Evolutionary conservation across 1,140 invertebrate genomes (phyloP), one percentile per base, ranked within the genome.

Genomic region (Proctacanthus coquilletti): DNA sequence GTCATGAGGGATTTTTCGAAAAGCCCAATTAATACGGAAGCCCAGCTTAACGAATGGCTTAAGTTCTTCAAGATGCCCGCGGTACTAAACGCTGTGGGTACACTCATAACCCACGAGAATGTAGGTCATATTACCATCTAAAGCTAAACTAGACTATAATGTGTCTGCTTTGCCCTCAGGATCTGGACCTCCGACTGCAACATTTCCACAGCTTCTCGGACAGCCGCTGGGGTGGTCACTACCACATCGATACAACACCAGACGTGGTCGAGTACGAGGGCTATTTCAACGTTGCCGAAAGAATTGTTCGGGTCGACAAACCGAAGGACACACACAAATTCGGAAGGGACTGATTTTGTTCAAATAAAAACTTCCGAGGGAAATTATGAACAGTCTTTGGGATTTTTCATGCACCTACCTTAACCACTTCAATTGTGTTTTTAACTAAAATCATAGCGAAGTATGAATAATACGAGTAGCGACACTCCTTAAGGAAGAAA

Each of bases 181-280:
- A 77, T 35, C 60, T 92, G 44, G 86, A 95, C 65, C 67, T 96
- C 18, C 68, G 91, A 47, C 70, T 92, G 20, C 88, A 95, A 60
- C 91, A 97, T 65, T 95, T 94, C 55, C 92, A 97, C 58, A 85
- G 86, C 41, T 93, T 84, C 58, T 84, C 84, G 52, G 62, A 76
- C 49, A 79, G 85, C 57, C 80, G 78, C 19, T 78, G 87, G 65
- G 92, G 84, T 42, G 92, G 93, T 4, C 93, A 97, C 70, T 97
- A 95, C 65, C 91, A 96, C 61, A 81, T 81, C 54, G 93, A 96
- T 63, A 85, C 80, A 5, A 87, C 85, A 15, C 88, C 92, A 0
- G 74, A 80, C 11, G 68, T 60, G 18, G 86, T 80, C 2, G 76
- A 85, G 53, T 96, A 60, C 32, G 63, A 84, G 43, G 91, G 78